Base-by-base conservation (phyloP, 1,140 invertebrate species). In the Littorina saxatilis region DNA sequence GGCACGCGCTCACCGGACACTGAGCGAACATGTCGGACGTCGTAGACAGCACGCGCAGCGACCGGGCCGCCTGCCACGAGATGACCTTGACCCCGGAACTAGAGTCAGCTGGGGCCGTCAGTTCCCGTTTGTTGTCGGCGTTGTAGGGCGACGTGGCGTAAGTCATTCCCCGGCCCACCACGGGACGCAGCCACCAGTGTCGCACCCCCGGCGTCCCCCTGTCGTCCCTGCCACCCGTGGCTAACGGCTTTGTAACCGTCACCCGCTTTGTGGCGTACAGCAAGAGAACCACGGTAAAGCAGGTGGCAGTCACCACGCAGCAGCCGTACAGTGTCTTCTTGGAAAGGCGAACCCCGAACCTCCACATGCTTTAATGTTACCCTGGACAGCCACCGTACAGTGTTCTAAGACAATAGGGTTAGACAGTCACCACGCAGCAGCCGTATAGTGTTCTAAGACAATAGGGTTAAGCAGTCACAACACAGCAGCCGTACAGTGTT, bases 1-100 rank as follows among this genome's bases (percentile, higher is more conserved):
- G 20, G 39, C 70, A 73, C 5, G 70, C 11, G 11, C 37, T 73
- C 0, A 73, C 70, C 1, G 70, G 37, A 27, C 70, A 73, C 9
- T 52, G n/a, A 39, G 47, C 37, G 43, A 73, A 73, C 70, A 73
- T 32, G 7, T 47, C 70, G 1, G 70, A 73, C 2, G 39, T 52
- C 2, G 39, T 32, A 20, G 43, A 47, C 23, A 52, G 9, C 43
- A 73, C 40, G 3, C 40, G 40, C 40, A 73, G 40, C 0, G 70
- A 50, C n/a, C 43, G 29, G 1, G 27, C 5, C 0, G 70, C 70
- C 27, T 73, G 70, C 70, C 70, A 73, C 3, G n/a, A 47, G 43
- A 73, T 73, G 39, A 50, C 5, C 70, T 73, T 73, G 13, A 39
- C 0, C 11, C 5, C 32, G 39, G 29, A 9, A 39, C 17, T 35